Base-by-base conservation (phyloP, 2,888 invertebrate genomes). In the Pseudococcus jackbeardsleyi region DNA sequence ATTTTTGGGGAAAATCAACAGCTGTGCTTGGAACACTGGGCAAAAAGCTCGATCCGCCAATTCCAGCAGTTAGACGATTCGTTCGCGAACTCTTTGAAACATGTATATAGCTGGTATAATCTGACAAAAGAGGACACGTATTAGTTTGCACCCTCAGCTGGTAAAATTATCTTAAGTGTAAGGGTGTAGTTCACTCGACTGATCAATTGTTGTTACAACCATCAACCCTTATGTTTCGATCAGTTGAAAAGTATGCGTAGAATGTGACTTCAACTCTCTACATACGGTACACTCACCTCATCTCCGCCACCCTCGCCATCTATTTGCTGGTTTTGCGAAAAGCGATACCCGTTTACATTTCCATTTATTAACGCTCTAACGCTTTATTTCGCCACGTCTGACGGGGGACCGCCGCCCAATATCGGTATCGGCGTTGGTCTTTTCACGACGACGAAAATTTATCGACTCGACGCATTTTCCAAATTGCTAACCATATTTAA, bases 291-390 rank as follows among this genome's bases (percentile, higher is more conserved):
- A 46, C 46, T 46, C 12, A 50, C 15, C 17, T 50, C 50, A 17
- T 17, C 50, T 33, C 17, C 50, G 50, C 17, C 50, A 50, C 5
- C 17, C 50, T 50, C 17, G 12, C 46, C 15, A 17, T 50, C 50
- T 0, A 46, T 46, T 42, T 84, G 50, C 33, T 54, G 39, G 85
- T 85, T 85, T 59, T 46, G 22, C 85, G 39, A 77, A 77, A 26
- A 26, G 22, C 77, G 33, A 77, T 85, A 85, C 33, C 85, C 85
- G 85, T 85, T 85, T 85, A 85, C 85, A 85, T 85, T 85, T 85
- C 85, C 85, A 85, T 85, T 85, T 85, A 85, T 85, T 85, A 85
- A 85, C 85, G 85, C 85, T 85, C 85, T 85, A 85, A 85, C 85
- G 85, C 85, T 54, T 85, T 85, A 85, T 85, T 85, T 85, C 50